A percentile compares a stretch with the other conserved stretches of the same genome.
Evolutionary conservation across 2,113 vertebrate genomes (phyloP).

Genomic region (Azemiops feae): DNA sequence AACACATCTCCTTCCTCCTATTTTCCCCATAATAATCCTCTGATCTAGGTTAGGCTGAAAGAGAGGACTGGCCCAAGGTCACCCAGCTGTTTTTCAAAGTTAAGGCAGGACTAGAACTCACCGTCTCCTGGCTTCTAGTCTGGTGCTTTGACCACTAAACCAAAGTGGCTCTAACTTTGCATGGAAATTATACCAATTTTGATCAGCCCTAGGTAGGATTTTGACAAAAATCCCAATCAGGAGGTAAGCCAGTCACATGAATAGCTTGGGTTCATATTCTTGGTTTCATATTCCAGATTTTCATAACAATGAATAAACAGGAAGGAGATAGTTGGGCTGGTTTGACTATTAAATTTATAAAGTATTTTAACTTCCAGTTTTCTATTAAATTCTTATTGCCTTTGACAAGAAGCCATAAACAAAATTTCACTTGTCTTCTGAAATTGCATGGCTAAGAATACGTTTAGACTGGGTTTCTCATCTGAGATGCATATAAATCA

Average conservation of each 20-base stretch:
- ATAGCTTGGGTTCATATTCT: background rate
- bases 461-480: constrained; percentile 25
- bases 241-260: background rate
- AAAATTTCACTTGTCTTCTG: constrained; percentile 28
- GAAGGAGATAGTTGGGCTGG: constrained; percentile 27
- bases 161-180: background rate
- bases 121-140: background rate
- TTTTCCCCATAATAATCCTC: background rate
- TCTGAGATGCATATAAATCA: constrained; percentile 27
- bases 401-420: constrained; percentile 34
- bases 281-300: constrained; percentile 16
- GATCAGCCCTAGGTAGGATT: background rate
- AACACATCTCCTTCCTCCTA: background rate
- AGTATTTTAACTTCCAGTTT: constrained; percentile 49
- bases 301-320: constrained; percentile 27
- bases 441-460: constrained; percentile 22
- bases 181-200: background rate
- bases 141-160: background rate
- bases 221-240: background rate
- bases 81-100: background rate
- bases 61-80: background rate
- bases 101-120: background rate
- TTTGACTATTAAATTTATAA: constrained; percentile 42
- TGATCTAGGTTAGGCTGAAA: background rate
- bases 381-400: constrained; percentile 42